Evolutionary conservation across 2,888 invertebrate genomes (phyloP), one percentile per base, ranked within the genome.

Genomic region (Andricus quercusramuli): DNA sequence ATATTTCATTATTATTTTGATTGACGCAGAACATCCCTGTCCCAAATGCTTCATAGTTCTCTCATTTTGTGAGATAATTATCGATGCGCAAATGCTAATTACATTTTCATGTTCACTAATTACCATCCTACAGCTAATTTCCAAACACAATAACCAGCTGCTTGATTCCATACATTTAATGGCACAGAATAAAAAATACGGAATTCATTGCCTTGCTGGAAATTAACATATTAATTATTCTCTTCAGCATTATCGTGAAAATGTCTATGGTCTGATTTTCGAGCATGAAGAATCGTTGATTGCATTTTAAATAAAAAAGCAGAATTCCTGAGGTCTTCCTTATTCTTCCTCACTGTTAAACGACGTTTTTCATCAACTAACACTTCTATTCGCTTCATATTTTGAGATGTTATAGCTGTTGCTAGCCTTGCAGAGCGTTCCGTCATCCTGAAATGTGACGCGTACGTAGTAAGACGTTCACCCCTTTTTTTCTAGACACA

Each of bases 61-160:
- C 17, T 47, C 44, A n/a, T 47, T 44, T 47, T 41, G 13, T 1
- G 22, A 22, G 1, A 44, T 68, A 68, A 68, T 68, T 68, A 47
- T 68, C 47, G 68, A 47, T 68, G 25, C 17, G 68, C 68, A n/a
- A 66, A 41, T 67, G 44, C 22, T 68, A 68, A 68, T 68, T 68
- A 68, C 68, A 68, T 68, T 68, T 68, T 68, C 68, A 44, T 47
- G 22, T 47, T 68, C 44, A 22, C 68, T 68, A 44, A 68, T 68
- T 68, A 68, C 44, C 44, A 44, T 15, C 68, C 68, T 47, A 17
- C 25, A 47, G 68, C 22, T 47, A 68, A 68, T 68, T 68, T 44
- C 25, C 68, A 68, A 68, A 25, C 68, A 68, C 41, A 67, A 67
- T 44, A 68, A 68, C 22, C 68, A 68, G 68, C 44, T 68, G 68